These are phyloP conservation scores for Folsomia candida DNA, from an alignment of 2,888 invertebrate species.

Conservation along the genomic window DNA sequence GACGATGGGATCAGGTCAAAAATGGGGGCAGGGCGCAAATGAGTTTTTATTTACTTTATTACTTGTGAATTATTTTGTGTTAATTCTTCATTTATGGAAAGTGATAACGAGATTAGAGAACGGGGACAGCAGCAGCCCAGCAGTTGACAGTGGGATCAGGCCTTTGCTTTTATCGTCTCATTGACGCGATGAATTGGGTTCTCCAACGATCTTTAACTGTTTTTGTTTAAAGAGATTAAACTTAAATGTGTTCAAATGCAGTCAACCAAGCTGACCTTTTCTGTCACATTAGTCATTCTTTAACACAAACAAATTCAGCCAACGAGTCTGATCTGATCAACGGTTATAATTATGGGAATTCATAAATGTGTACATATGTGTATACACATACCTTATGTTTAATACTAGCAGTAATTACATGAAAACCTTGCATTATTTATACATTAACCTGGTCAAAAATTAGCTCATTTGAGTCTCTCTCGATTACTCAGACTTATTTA, in stretches of 20 bases:
- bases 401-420: too few relatives aligned
- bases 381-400: too few relatives aligned
- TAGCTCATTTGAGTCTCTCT: too few relatives aligned
- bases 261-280: constrained; percentile 43
- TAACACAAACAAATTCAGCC: too few relatives aligned
- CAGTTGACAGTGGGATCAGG: too few relatives aligned
- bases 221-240: constrained; percentile 1
- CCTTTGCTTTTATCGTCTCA: not conserved
- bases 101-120: not conserved
- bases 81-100: constrained; percentile 1
- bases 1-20: not conserved
- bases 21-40: not conserved
- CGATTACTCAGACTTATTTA: not conserved
- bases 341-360: too few relatives aligned
- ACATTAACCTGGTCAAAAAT: too few relatives aligned
- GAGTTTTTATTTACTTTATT: not conserved
- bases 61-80: not conserved
- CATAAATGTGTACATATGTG: too few relatives aligned
- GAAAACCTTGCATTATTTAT: too few relatives aligned
- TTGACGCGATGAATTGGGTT: not conserved
- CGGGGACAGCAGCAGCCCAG: too few relatives aligned
- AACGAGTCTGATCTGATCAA: too few relatives aligned
- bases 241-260: constrained; percentile 36
- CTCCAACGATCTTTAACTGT: not conserved
- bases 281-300: constrained; percentile 43